Base-by-base conservation (phyloP, 1,140 invertebrate genomes). In the Sarcophaga peregrina region DNA sequence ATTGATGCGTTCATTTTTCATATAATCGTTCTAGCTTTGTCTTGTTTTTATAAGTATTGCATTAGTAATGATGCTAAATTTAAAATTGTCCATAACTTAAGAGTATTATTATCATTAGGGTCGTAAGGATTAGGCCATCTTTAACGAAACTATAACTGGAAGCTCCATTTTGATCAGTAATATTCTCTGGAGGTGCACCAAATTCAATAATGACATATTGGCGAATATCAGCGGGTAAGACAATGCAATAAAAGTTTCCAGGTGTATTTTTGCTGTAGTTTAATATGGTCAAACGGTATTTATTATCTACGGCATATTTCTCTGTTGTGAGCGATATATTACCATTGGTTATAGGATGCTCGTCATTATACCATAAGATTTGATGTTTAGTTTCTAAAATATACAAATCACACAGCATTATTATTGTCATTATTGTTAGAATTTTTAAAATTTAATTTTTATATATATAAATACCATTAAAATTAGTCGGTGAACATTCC, bases 401-500 rank as follows among this genome's bases (percentile, higher is more conserved):
- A 8, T 20, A 68, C 20, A 20, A 37, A 37, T 37, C 1, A 37
- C 25, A 37, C 25, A 37, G 4, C 4, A 37, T 37, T n/a, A n/a
- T n/a, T n/a, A n/a, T n/a, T n/a, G n/a, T n/a, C n/a, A 37, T 37
- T 4, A 37, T 37, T 37, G 25, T 37, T 37, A 37, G 1, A 37
- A 37, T 37, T 37, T n/a, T 2, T 37, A 37, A 2, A 37, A 2
- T 37, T 37, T 37, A 2, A 1, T 37, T 37, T 37, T 37, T 37
- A 20, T 25, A 9, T 8, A 50, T 7, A 45, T 52, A 78, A 5
- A 11, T 78, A 78, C 75, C 75, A 20, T 78, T 25, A 20, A 52
- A 78, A 52, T 78, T 78, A 50, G 20, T 78, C 17, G 75, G 75
- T 20, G 47, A 48, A 52, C 75, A 78, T 25, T 50, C 11, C 25